These are phyloP conservation scores for Andricus curvator DNA, from an alignment of 2,888 invertebrate genomes.

Conservation along the genomic window DNA sequence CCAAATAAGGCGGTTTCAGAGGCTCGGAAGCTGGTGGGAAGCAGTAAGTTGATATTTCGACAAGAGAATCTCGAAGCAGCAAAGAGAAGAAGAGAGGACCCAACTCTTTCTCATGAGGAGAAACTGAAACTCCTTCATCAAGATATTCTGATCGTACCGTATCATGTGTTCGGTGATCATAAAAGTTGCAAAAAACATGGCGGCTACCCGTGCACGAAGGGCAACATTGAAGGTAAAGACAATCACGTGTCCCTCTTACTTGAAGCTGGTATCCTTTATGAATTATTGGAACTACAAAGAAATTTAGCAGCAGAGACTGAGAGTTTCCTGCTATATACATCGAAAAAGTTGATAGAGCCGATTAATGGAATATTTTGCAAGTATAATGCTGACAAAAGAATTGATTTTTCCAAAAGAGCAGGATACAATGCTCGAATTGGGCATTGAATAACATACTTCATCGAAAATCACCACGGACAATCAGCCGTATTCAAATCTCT, in stretches of 20 bases:
- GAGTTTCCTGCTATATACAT: not conserved
- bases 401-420: not conserved
- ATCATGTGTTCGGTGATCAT: conserved; percentile 3
- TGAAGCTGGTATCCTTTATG: not conserved
- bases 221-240: not conserved
- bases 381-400: not conserved
- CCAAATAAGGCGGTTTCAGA: not conserved
- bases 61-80: not conserved
- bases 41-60: not conserved
- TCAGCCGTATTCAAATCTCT: not conserved
- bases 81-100: not conserved
- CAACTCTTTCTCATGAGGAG: not conserved
- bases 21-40: not conserved
- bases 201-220: not conserved
- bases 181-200: not conserved
- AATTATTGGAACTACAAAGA: not conserved
- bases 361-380: not conserved
- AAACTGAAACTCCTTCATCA: not conserved
- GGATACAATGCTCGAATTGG: not conserved
- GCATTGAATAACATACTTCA: not conserved
- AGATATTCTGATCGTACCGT: conserved; percentile 7
- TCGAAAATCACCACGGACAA: not conserved
- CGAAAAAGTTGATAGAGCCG: not conserved
- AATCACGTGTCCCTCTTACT: not conserved
- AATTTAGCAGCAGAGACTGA: not conserved